phyloP scores from a whole-genome alignment of 2,888 invertebrate species.

The Sinelater perroti region DNA sequence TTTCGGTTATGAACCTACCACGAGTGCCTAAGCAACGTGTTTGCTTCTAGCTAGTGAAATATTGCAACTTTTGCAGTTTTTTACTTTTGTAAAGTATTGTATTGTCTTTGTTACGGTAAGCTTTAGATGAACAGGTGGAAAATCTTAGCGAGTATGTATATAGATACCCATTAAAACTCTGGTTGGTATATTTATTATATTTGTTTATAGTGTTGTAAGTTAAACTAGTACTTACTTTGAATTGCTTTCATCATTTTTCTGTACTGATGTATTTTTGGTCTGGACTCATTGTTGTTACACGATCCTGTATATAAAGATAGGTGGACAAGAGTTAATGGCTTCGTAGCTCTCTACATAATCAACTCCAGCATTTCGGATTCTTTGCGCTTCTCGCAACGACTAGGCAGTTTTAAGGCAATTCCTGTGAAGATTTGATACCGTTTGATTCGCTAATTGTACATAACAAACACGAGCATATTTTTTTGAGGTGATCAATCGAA shows the following conservation, averaged over 20 bases:
- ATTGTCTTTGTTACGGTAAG: conserved; percentile 12
- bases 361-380: not conserved
- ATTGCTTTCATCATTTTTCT: not conserved
- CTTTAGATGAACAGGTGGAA: conserved; percentile 11
- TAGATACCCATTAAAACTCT: no score
- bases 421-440: not conserved
- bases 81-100: conserved; percentile 21
- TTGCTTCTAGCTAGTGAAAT: conserved; percentile 12
- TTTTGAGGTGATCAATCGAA: no score
- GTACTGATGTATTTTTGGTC: not conserved
- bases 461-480: no score
- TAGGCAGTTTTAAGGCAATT: not conserved
- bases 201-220: conserved; percentile 1
- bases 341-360: conserved; percentile 23
- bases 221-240: conserved; percentile 7
- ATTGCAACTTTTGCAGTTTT: conserved; percentile 10
- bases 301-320: conserved; percentile 20
- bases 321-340: conserved; percentile 22
- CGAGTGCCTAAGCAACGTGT: conserved; percentile 33
- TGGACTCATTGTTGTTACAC: not conserved
- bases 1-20: conserved; percentile 23
- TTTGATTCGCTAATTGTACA: not conserved
- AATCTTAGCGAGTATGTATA: conserved; percentile 6
- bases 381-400: conserved; percentile 5
- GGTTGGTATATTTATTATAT: conserved; percentile 19